These are phyloP conservation scores for Corythoichthys intestinalis DNA, from an alignment of 2,113 vertebrate genomes.

Conservation along the genomic window DNA sequence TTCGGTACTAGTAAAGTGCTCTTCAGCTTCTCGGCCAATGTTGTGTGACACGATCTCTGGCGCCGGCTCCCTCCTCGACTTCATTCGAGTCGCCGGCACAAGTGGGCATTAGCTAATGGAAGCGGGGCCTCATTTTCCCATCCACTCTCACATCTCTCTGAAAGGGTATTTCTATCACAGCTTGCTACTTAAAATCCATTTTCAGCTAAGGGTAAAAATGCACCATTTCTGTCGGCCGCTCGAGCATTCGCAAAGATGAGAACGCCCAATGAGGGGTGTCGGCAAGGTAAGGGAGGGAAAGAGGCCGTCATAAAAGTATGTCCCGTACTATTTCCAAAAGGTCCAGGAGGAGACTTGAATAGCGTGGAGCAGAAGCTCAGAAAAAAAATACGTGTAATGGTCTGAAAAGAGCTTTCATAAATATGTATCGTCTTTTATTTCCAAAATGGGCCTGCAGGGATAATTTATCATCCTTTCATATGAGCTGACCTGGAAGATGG, in stretches of 20 bases:
- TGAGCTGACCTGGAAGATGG: conserved; percentile 54
- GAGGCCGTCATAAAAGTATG: conserved; percentile 68
- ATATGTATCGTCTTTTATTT: conserved; percentile 59
- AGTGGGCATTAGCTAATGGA: conserved; percentile 80
- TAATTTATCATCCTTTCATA: conserved; percentile 59
- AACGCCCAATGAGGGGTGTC: conserved; percentile 55
- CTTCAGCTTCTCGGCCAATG: conserved; percentile 18
- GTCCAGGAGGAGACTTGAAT: conserved; percentile 77
- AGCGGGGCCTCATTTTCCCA: conserved; percentile 46
- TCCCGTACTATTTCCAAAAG: conserved; percentile 80
- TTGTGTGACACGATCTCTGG: conserved; percentile 10
- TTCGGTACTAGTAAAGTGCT: not conserved
- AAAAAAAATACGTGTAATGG: conserved; percentile 73
- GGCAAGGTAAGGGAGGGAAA: conserved; percentile 21
- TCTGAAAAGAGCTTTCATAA: conserved; percentile 59
- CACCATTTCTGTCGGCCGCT: conserved; percentile 54
- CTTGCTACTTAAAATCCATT: conserved; percentile 72
- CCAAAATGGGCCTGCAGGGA: conserved; percentile 48
- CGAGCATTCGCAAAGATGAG: conserved; percentile 67
- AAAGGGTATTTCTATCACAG: conserved; percentile 52
- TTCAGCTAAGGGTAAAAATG: conserved; percentile 62
- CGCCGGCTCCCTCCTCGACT: conserved; percentile 31
- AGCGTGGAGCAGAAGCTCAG: conserved; percentile 46
- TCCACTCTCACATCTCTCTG: conserved; percentile 46
- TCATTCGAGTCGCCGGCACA: conserved; percentile 59